Evolutionary conservation across 2,797 vertebrate species (phyloP), one percentile per base, ranked within the genome.

Genomic region (Natrix natrix): DNA sequence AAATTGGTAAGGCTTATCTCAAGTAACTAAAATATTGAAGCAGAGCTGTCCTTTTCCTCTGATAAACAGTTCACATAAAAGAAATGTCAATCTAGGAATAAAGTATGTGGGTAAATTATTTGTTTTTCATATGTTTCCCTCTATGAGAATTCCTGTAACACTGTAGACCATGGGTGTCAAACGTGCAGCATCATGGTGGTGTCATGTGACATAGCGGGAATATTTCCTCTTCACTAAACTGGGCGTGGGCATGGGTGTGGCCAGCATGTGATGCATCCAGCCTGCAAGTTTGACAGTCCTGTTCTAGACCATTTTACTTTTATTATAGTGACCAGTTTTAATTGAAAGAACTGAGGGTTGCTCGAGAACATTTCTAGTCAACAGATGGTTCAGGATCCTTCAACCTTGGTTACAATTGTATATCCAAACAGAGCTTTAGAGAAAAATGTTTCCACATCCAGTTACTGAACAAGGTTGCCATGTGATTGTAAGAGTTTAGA

Each of bases 401-500:
- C 32, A 56, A 32, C 55, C 43, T 28, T 60, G 3, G 14, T 78
- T 60, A 43, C 22, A 32, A 43, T n/a, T 88, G 22, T 13, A 88
- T 74, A 54, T 52, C 91, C 63, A 54, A 52, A 54, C 3, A 11
- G 28, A 52, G 28, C 96, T 93, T 96, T 95, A 94, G 95, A 97
- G 96, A 97, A 95, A 94, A 95, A 89, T 92, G 94, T 96, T 96
- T 93, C 95, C 96, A 95, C 92, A 96, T 94, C 94, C 96, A 97
- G 92, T 96, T 96, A 95, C 95, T 95, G 95, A 94, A 96, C 96
- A 96, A 96, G 95, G 93, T 96, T 94, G 95, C 95, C 95, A 96
- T 97, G 96, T 95, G 96, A 95, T 96, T 96, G 94, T 96, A 95
- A 96, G 94, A 96, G 95, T 96, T 97, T 96, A 96, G 96, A 96